phyloP scores from a whole-genome alignment of 2,888 invertebrate genomes.

The Agriopis leucophaearia region DNA sequence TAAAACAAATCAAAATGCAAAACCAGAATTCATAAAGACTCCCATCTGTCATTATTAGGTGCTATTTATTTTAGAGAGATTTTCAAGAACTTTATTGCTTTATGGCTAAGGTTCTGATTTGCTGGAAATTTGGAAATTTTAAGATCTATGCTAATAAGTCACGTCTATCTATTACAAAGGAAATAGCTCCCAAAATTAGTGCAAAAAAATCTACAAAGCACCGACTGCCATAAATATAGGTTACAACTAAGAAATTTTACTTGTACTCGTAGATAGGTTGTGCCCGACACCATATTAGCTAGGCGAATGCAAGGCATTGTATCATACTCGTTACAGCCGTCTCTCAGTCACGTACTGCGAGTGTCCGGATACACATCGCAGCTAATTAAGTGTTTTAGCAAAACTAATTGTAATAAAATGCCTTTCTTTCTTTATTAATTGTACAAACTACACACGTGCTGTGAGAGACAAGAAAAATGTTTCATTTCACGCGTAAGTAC shows the following conservation, averaged over 20 bases:
- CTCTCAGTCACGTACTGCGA: no score
- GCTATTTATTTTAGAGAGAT: neutral
- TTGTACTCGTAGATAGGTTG: no score
- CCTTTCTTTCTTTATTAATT: no score
- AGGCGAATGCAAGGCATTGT: no score
- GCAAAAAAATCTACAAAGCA: neutral
- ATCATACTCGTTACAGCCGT: no score
- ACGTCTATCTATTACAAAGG: conserved; percentile 4
- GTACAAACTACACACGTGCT: no score
- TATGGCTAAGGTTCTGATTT: neutral
- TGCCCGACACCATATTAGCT: no score
- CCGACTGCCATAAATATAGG: neutral
- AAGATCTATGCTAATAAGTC: conserved; percentile 5
- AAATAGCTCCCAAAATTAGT: neutral
- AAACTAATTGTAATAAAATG: no score
- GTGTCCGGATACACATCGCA: no score
- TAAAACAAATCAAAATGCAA: conserved; percentile 16
- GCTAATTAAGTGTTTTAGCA: no score
- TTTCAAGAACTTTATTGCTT: neutral
- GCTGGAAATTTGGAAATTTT: neutral
- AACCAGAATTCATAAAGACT: neutral
- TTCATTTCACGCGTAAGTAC: no score
- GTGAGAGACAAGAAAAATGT: no score
- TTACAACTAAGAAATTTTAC: neutral
- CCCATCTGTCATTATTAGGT: conserved; percentile 17